Base-by-base conservation (phyloP, 1,140 invertebrate genomes). In the Pantala flavescens region DNA sequence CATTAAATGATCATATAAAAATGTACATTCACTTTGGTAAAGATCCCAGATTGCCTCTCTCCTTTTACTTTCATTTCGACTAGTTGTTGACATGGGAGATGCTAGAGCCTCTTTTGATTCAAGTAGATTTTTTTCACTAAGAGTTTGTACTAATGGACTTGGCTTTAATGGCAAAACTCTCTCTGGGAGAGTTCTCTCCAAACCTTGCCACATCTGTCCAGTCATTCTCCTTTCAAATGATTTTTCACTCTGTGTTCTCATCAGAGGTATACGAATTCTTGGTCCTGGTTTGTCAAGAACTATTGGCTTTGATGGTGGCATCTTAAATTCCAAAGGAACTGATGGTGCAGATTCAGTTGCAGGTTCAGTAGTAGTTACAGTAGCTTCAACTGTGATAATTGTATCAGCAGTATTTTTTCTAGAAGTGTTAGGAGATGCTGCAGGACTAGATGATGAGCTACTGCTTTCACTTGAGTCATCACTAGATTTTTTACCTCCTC, bases 11-110 rank as follows among this genome's bases (percentile, higher is more conserved):
- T 89, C 87, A 49, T 89, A 85, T 21, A 90, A 84, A 80, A 91
- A 91, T 24, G 88, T 84, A 78, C 87, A 86, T 82, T 90, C 89
- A 74, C 86, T 87, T 80, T 90, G 89, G 80, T 91, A 91, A 0
- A 90, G 81, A 82, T 90, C 90, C 89, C 89, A 90, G 7, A 91
- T 84, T 10, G 89, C 87, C 80, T 90, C 88, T 70, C 84, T 79
- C 71, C 85, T 77, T 76, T 86, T 86, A 11, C 73, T 43, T 71
- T 80, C 79, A 42, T 74, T 75, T 74, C 77, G 24, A 71, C 76
- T 77, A 11, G 75, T 77, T 0, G 77, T 77, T 7, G 77, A 77
- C 3, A 73, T 74, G 16, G 77, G 77, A 14, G 76, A 77, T 3
- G 76, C 77, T 49, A 74, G 24, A 10, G 55, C 23, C 11, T 74